Conservation (phyloP, 2,888 invertebrate species). For the Metallyticus violacea region DNA sequence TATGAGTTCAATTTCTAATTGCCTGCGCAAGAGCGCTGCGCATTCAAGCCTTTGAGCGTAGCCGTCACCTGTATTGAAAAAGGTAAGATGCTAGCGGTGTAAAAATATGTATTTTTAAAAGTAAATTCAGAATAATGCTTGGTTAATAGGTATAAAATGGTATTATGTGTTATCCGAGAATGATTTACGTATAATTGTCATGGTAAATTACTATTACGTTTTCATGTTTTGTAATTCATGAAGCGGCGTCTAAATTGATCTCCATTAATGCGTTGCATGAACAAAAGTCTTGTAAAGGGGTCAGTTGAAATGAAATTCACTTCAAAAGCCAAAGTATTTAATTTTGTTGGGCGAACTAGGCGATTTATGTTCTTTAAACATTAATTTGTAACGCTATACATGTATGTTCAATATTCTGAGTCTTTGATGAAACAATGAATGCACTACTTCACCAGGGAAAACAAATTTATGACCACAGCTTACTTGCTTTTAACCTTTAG, state of each 20-base stretch:
- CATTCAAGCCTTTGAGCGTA: slow-evolving; percentile 25
- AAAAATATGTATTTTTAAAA: slow-evolving; percentile 31
- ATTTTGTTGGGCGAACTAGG: neutral
- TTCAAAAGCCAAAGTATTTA: neutral
- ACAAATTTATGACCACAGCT: too few species aligned
- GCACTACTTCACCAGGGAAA: neutral
- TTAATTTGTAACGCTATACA: neutral
- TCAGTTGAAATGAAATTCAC: slow-evolving; percentile 8
- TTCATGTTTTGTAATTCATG: neutral
- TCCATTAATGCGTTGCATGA: slow-evolving; percentile 18
- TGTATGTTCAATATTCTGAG: neutral
- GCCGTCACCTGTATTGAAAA: slow-evolving; percentile 55
- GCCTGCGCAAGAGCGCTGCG: slow-evolving; percentile 26
- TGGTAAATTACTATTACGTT: slow-evolving; percentile 22
- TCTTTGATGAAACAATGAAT: neutral
- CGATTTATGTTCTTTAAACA: neutral
- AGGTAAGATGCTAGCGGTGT: slow-evolving; percentile 48
- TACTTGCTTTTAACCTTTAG: too few species aligned
- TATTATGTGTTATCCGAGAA: neutral
- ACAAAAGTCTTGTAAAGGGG: slow-evolving; percentile 26
- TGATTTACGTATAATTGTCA: slow-evolving; percentile 25
- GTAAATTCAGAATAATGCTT: neutral
- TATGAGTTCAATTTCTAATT: neutral
- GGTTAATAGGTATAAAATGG: neutral
- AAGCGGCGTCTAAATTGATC: slow-evolving; percentile 30